Evolutionary conservation across 2,888 invertebrate genomes (phyloP).

Genomic region (Dicycla oo): DNA sequence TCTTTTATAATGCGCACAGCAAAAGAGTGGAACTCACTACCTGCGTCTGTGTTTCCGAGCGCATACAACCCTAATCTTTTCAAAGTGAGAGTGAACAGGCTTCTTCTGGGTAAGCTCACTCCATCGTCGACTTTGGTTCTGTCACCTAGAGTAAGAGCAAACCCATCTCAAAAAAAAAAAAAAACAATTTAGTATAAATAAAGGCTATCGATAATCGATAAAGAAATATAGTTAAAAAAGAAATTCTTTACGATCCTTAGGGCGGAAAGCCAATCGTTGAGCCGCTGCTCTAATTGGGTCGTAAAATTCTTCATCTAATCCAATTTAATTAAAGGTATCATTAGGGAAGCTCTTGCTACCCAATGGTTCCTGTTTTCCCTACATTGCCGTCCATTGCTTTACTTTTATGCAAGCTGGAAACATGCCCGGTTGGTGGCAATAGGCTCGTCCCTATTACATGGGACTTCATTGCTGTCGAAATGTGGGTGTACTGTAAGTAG

Average conservation of each 20-base stretch:
- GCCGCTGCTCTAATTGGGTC: constrained; percentile 30
- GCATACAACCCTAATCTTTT: too few relatives aligned
- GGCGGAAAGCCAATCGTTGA: constrained; percentile 17
- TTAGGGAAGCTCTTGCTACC: neutral
- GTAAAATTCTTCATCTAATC: constrained; percentile 40
- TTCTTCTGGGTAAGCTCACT: too few relatives aligned
- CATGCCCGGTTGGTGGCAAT: neutral
- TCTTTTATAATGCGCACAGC: too few relatives aligned
- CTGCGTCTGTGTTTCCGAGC: too few relatives aligned
- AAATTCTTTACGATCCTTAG: neutral
- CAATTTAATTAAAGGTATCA: constrained; percentile 38
- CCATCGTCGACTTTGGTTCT: too few relatives aligned
- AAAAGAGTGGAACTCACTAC: too few relatives aligned
- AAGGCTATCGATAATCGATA: neutral
- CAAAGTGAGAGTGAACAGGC: too few relatives aligned
- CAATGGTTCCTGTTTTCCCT: neutral
- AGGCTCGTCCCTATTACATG: too few relatives aligned
- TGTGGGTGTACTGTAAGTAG: neutral
- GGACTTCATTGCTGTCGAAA: neutral
- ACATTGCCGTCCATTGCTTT: neutral
- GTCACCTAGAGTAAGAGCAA: too few relatives aligned
- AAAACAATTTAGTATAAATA: neutral
- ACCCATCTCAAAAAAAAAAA: too few relatives aligned
- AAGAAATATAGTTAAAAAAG: constrained; percentile 9
- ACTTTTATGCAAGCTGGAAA: neutral